These are phyloP conservation scores for Helostoma temminkii DNA, from an alignment of 2,797 vertebrate genomes.

Conservation along the genomic window DNA sequence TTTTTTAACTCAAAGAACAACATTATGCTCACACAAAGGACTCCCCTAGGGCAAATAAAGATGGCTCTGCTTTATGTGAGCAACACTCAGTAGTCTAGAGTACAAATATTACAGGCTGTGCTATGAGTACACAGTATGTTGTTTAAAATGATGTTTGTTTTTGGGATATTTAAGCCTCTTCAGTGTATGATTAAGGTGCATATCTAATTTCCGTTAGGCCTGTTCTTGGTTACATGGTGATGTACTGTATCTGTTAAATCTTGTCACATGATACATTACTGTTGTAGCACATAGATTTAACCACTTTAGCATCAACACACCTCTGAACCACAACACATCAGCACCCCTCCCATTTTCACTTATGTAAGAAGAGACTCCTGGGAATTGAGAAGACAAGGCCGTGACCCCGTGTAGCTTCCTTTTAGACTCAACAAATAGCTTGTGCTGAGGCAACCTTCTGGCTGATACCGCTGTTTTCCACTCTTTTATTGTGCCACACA, in stretches of 20 bases:
- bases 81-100: slow-evolving; percentile 42
- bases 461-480: slow-evolving; percentile 14
- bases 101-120: slow-evolving; percentile 11
- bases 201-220: neutral
- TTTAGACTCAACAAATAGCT: slow-evolving; percentile 65
- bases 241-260: neutral
- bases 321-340: slow-evolving; percentile 32
- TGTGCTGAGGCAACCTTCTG: slow-evolving; percentile 35
- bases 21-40: slow-evolving; percentile 59
- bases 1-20: slow-evolving; percentile 66
- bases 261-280: slow-evolving; percentile 11
- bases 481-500: slow-evolving; percentile 11
- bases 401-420: slow-evolving; percentile 52
- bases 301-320: slow-evolving; percentile 28
- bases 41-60: slow-evolving; percentile 63
- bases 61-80: slow-evolving; percentile 63
- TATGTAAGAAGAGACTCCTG: slow-evolving; percentile 62
- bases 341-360: slow-evolving; percentile 32
- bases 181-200: slow-evolving; percentile 10
- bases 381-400: slow-evolving; percentile 64
- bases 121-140: slow-evolving; percentile 21
- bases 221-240: slow-evolving; percentile 22
- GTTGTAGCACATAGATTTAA: slow-evolving; percentile 33
- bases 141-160: slow-evolving; percentile 15
- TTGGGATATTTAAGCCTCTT: slow-evolving; percentile 26